Base-by-base conservation (phyloP, 2,113 vertebrate genomes). In the Dissostichus mawsoni region DNA sequence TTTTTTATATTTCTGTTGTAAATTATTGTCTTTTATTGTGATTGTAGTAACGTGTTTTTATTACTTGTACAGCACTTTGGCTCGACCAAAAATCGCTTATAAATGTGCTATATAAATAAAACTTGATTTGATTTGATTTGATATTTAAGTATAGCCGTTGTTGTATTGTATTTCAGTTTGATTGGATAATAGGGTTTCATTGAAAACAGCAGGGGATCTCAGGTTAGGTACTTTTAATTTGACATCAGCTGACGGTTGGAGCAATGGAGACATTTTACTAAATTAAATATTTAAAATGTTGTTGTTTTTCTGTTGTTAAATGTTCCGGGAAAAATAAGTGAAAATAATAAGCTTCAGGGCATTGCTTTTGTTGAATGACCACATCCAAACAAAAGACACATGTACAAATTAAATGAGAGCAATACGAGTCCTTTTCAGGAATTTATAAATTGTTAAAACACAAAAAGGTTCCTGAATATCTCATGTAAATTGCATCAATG, bases 171-270 rank as follows among this genome's bases (percentile, higher is more conserved):
- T 84, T 90, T 84, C 62, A 80, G 80, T 91, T 64, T 7, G 67
- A 92, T 85, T 89, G 78, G 87, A 89, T 90, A 90, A 90, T 88
- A 86, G 73, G 91, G 78, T 84, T 85, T 89, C 77, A 95, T 94
- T 92, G 74, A 92, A 95, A 95, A 92, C 93, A 95, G 92, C 71
- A 20, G 66, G 63, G 56, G 33, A 61, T 52, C 89, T 88, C 88
- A 78, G 89, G 79, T 89, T 77, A 70, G 69, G 29, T 70, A 53
- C 63, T 85, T 92, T 86, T 75, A 80, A 84, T 90, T 91, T 89
- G 80, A 87, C 89, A 87, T 78, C 72, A 87, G 67, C 78, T 86
- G 65, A 85, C 79, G 83, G 74, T 84, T 85, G 62, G 80, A 67
- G 82, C 67, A 69, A 63, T 78, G 58, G 81, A 80, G 80, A 84